These are phyloP conservation scores for Heliconius ethilla DNA, from an alignment of 2,888 invertebrate genomes.

Conservation along the genomic window DNA sequence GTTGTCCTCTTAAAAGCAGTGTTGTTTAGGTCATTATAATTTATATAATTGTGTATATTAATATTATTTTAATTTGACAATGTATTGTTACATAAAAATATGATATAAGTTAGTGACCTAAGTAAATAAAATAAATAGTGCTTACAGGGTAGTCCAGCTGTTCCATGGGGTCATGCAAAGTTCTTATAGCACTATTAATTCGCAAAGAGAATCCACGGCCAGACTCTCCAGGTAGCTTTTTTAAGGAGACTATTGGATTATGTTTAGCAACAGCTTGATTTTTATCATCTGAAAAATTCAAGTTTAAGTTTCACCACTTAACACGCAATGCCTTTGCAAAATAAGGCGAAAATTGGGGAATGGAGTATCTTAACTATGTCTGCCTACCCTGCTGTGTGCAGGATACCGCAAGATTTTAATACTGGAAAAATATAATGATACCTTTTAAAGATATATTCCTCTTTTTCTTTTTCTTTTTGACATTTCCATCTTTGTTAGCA, in stretches of 20 bases:
- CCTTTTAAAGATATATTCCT: conserved; percentile 42
- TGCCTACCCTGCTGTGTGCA: neutral
- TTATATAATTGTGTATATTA: no score
- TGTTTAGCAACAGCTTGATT: conserved; percentile 28
- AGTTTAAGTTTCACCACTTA: no score
- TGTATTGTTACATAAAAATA: no score
- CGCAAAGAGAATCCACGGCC: conserved; percentile 84
- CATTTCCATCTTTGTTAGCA: conserved; percentile 52
- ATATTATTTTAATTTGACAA: no score
- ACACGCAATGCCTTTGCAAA: no score
- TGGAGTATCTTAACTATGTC: no score
- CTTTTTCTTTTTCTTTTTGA: conserved; percentile 51
- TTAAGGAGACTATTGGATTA: conserved; percentile 79
- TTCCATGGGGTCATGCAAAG: conserved; percentile 65
- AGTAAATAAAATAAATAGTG: conserved; percentile 8
- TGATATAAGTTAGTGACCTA: no score
- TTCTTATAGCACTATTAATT: conserved; percentile 84
- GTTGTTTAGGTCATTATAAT: no score
- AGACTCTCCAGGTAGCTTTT: conserved; percentile 83
- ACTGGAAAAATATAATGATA: conserved; percentile 5
- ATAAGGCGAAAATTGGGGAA: no score
- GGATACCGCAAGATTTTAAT: neutral
- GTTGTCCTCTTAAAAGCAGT: no score
- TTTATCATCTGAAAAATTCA: conserved; percentile 33
- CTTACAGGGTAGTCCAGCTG: conserved; percentile 63